Conservation (phyloP, 2,888 invertebrate genomes). For the Callimorpha dominula region DNA sequence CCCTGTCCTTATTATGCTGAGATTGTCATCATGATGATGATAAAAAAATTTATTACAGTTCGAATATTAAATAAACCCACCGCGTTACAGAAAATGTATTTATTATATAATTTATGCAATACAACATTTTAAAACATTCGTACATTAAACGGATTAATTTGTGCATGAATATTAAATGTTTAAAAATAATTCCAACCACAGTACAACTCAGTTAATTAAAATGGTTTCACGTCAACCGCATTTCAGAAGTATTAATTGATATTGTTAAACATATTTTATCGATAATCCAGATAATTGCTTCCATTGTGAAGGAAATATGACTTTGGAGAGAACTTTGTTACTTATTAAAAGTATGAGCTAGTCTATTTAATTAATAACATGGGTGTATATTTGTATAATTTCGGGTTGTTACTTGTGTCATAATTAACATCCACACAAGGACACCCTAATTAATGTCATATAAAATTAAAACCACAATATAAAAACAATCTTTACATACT, state of each 20-base stretch:
- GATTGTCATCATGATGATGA: too few relatives aligned
- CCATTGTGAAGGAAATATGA: background rate
- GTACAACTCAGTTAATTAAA: slow-evolving; percentile 49
- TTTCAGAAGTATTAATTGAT: slow-evolving; percentile 28
- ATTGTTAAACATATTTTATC: slow-evolving; percentile 14
- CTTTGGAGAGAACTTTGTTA: background rate
- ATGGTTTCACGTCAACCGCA: slow-evolving; percentile 27
- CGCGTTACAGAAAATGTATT: background rate
- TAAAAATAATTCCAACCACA: slow-evolving; percentile 32
- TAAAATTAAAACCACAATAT: too few relatives aligned
- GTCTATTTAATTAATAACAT: background rate
- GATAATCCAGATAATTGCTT: slow-evolving; percentile 5
- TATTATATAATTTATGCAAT: background rate
- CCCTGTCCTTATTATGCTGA: too few relatives aligned
- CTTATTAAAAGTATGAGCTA: background rate
- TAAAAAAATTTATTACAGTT: too few relatives aligned
- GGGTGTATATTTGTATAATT: background rate
- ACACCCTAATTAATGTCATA: too few relatives aligned
- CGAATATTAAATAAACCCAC: background rate
- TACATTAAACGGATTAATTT: slow-evolving; percentile 19
- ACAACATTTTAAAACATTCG: slow-evolving; percentile 6
- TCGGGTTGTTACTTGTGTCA: background rate
- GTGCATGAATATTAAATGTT: slow-evolving; percentile 21
- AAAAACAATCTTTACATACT: too few relatives aligned
- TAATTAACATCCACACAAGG: background rate